These are phyloP conservation scores for Apoda limacodes DNA, from an alignment of 2,888 invertebrate genomes.

Conservation along the genomic window DNA sequence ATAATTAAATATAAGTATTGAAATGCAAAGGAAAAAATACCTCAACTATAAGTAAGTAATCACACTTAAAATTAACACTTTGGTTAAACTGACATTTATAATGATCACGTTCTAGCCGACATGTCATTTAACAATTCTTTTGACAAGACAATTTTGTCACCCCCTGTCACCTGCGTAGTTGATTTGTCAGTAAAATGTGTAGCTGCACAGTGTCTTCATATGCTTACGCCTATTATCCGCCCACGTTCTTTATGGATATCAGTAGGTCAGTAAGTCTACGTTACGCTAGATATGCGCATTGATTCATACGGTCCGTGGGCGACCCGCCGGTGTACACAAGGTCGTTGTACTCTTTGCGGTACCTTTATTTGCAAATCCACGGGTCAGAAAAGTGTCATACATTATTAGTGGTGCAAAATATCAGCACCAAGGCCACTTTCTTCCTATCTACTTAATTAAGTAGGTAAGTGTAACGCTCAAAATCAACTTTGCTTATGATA, in stretches of 20 bases:
- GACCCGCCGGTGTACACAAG: conserved; percentile 30
- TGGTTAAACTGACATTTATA: too few species aligned
- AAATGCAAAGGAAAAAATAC: too few species aligned
- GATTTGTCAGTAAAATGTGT: conserved; percentile 19
- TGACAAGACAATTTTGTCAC: conserved; percentile 24
- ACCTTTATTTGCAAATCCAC: conserved; percentile 59
- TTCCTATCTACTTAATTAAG: conserved; percentile 42
- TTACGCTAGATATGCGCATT: conserved; percentile 44
- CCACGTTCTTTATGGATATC: conserved; percentile 58
- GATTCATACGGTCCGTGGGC: conserved; percentile 46
- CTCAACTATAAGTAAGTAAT: too few species aligned
- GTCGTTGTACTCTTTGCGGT: conserved; percentile 66
- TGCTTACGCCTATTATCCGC: conserved; percentile 23
- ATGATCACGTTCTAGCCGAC: too few species aligned
- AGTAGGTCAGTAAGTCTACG: conserved; percentile 56
- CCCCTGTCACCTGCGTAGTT: conserved; percentile 27
- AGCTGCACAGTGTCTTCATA: neutral
- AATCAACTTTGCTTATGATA: conserved; percentile 57
- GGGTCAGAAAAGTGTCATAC: conserved; percentile 58
- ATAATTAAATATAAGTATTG: too few species aligned
- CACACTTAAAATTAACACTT: too few species aligned
- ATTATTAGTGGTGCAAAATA: conserved; percentile 42
- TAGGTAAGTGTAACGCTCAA: conserved; percentile 65
- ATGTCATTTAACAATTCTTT: too few species aligned
- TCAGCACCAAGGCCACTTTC: conserved; percentile 58